Percentiles rank a stretch among this genome's conserved stretches.
These are phyloP conservation scores for Heliconius himera DNA, from an alignment of 1,140 invertebrate species.

Conservation along the genomic window DNA sequence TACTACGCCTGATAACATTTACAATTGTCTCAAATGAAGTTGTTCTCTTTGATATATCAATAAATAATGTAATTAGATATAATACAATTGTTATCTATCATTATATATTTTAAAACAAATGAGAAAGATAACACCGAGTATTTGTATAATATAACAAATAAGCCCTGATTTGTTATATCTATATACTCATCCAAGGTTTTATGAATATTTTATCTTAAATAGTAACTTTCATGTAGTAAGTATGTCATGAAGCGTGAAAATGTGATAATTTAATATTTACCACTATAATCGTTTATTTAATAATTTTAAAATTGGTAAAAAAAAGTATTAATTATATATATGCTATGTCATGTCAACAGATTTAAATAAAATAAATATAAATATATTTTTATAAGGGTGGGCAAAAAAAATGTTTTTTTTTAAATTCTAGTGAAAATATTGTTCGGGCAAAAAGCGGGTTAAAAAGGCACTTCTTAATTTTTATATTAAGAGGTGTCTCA, in stretches of 20 bases:
- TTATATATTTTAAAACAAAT: background rate
- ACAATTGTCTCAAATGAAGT: background rate
- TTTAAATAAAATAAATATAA: too few species aligned
- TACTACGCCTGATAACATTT: too few species aligned
- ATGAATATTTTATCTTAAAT: constrained; percentile 3
- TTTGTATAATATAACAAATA: background rate
- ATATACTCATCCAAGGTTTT: constrained; percentile 1
- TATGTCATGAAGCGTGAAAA: too few species aligned
- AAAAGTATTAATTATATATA: background rate
- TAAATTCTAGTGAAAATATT: too few species aligned
- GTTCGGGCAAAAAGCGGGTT: too few species aligned
- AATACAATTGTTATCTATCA: background rate
- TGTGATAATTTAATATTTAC: background rate
- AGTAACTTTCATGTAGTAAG: background rate
- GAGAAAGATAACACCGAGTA: background rate
- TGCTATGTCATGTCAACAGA: too few species aligned
- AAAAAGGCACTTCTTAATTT: too few species aligned
- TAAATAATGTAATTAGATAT: background rate
- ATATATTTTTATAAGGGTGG: too few species aligned
- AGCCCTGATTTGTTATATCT: constrained; percentile 5
- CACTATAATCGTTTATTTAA: background rate
- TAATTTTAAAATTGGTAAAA: too few species aligned
- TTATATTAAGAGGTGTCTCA: too few species aligned
- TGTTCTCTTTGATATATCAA: background rate
- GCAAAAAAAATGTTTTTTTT: too few species aligned